Conservation (phyloP, 2,797 vertebrate species). For the Sandelia bainsii region DNA sequence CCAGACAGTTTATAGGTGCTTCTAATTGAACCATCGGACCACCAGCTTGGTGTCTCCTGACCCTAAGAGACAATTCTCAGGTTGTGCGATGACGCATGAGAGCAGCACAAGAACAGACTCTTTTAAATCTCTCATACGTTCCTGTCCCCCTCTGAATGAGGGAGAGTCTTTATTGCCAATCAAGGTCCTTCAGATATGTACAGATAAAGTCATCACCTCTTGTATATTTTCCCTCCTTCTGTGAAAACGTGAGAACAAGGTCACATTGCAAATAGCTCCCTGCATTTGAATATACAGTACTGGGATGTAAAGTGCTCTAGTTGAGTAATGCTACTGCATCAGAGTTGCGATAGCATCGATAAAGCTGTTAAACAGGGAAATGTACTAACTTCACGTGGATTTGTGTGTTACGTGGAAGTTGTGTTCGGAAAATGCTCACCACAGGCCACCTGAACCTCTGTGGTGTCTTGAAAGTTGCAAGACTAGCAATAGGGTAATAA, state of each 20-base stretch:
- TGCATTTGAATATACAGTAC: neutral
- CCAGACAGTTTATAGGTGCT: too few relatives aligned
- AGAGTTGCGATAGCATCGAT: neutral
- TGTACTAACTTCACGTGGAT: neutral
- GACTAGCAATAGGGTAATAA: neutral
- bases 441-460: neutral
- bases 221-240: conserved; percentile 29
- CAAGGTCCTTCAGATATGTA: neutral
- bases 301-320: neutral
- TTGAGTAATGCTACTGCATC: neutral
- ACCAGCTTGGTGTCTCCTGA: too few relatives aligned
- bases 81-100: too few relatives aligned
- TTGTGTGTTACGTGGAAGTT: too few relatives aligned
- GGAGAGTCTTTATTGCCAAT: conserved; percentile 8
- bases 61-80: too few relatives aligned
- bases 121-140: too few relatives aligned
- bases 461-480: neutral
- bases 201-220: neutral
- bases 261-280: conserved; percentile 9
- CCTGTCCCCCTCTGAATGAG: too few relatives aligned
- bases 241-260: conserved; percentile 5
- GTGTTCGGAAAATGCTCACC: neutral
- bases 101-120: too few relatives aligned
- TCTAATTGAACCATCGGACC: too few relatives aligned
- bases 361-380: conserved; percentile 7